Percentiles rank a stretch among this genome's conserved stretches.
phyloP scores from a whole-genome alignment of 2,888 invertebrate species.

The Galerucella pusilla region DNA sequence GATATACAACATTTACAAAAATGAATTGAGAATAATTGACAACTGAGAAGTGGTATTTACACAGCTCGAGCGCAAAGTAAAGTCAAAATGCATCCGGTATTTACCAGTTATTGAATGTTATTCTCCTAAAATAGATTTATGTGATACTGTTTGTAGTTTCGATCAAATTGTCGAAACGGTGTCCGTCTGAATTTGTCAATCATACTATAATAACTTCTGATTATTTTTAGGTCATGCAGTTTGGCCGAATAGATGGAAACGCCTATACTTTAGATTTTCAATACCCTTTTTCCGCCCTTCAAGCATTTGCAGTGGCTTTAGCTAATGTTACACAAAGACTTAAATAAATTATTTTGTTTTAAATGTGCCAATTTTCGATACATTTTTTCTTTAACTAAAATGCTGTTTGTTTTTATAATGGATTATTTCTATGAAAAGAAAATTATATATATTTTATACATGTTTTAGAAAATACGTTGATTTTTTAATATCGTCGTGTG shows the following conservation, averaged over 20 bases:
- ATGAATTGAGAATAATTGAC: too few relatives aligned
- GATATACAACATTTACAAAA: too few relatives aligned
- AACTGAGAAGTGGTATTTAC: too few relatives aligned
- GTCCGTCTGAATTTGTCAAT: too few relatives aligned
- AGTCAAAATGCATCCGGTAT: too few relatives aligned
- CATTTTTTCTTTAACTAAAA: slow-evolving; percentile 28
- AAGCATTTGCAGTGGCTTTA: slow-evolving; percentile 98
- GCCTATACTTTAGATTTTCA: slow-evolving; percentile 99
- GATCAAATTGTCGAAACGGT: too few relatives aligned
- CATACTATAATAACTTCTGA: too few relatives aligned
- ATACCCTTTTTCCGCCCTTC: slow-evolving; percentile 97
- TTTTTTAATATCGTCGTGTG: slow-evolving; percentile 42
- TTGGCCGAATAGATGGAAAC: slow-evolving; percentile 97
- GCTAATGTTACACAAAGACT: slow-evolving; percentile 96
- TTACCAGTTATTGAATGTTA: too few relatives aligned
- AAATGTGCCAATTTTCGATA: slow-evolving; percentile 46
- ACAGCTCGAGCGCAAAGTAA: too few relatives aligned
- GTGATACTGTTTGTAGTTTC: too few relatives aligned
- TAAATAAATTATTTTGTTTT: slow-evolving; percentile 69
- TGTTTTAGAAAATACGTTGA: slow-evolving; percentile 47
- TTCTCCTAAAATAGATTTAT: too few relatives aligned
- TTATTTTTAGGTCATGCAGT: slow-evolving; percentile 92
- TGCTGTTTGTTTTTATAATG: slow-evolving; percentile 33
- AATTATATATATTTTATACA: slow-evolving; percentile 50
- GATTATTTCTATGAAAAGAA: slow-evolving; percentile 38